Percentiles rank a stretch among this genome's conserved stretches.
Conservation (phyloP, 2,888 invertebrate species). For the Eutolmus rufibarbis region DNA sequence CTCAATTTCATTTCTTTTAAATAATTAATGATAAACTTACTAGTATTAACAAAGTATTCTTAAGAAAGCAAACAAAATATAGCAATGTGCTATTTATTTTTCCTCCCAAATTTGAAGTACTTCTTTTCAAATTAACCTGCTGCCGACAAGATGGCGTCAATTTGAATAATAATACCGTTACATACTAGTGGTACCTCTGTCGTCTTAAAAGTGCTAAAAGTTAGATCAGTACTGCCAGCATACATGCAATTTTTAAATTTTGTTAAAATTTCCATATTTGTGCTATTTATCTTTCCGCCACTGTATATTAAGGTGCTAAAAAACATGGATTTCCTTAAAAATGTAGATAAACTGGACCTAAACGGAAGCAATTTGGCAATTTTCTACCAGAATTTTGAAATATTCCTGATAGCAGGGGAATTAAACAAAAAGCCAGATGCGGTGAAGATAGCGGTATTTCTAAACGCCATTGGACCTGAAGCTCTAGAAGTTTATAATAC, state of each 20-base stretch:
- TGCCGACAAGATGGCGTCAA: neutral
- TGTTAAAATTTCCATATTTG: neutral
- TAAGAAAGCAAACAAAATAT: neutral
- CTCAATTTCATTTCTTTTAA: neutral
- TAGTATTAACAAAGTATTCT: neutral
- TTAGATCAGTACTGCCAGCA: neutral
- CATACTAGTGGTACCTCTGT: neutral
- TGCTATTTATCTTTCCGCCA: neutral
- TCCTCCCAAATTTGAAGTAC: neutral
- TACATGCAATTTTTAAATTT: neutral
- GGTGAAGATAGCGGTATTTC: too few species aligned
- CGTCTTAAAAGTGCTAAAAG: neutral
- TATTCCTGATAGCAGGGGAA: too few species aligned
- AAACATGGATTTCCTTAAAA: too few species aligned
- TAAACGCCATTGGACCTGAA: too few species aligned
- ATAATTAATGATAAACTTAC: neutral
- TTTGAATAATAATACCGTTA: neutral
- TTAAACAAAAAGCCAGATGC: too few species aligned
- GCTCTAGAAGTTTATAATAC: too few species aligned
- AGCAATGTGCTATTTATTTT: neutral
- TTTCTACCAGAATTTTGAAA: too few species aligned
- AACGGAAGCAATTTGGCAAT: too few species aligned
- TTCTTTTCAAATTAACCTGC: neutral
- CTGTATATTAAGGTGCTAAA: too few species aligned
- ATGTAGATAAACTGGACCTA: too few species aligned